A percentile compares a stretch with the other conserved stretches of the same genome.
Evolutionary conservation across 2,888 invertebrate genomes (phyloP).

Genomic region (Geophilus truncorum): DNA sequence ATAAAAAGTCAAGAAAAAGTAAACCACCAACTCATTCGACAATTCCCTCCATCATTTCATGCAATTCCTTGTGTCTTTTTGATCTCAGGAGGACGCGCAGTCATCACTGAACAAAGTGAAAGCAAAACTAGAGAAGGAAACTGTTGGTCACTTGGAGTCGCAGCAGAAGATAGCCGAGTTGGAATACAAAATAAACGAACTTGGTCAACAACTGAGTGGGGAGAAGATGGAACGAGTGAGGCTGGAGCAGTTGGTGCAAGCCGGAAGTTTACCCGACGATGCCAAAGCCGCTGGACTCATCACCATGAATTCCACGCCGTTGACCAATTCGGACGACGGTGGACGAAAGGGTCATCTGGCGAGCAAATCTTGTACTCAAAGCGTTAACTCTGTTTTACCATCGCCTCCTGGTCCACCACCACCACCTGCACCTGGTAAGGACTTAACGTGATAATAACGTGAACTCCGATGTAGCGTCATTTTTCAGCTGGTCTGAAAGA

Average conservation of each 20-base stretch:
- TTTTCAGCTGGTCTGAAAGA: too few relatives aligned
- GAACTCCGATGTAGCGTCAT: too few relatives aligned
- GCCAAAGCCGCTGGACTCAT: slow-evolving; percentile 61
- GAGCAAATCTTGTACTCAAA: slow-evolving; percentile 38
- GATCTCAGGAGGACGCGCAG: slow-evolving; percentile 81
- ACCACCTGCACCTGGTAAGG: slow-evolving; percentile 55
- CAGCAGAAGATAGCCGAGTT: slow-evolving; percentile 66
- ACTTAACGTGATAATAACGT: too few relatives aligned
- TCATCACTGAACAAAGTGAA: slow-evolving; percentile 73
- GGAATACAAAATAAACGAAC: slow-evolving; percentile 59
- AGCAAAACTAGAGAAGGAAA: slow-evolving; percentile 82
- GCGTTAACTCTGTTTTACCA: slow-evolving; percentile 35
- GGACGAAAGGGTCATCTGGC: slow-evolving; percentile 33
- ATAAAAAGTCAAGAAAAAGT: slow-evolving; percentile 78
- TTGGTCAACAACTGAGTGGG: slow-evolving; percentile 59
- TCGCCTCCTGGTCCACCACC: slow-evolving; percentile 55
- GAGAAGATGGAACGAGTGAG: slow-evolving; percentile 63
- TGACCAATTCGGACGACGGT: background rate
- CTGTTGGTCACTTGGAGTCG: slow-evolving; percentile 78
- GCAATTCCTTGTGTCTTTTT: too few relatives aligned
- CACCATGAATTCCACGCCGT: slow-evolving; percentile 29
- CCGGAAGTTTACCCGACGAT: slow-evolving; percentile 89
- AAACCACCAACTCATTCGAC: slow-evolving; percentile 36
- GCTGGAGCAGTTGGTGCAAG: slow-evolving; percentile 77
- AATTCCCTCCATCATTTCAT: too few relatives aligned